These are phyloP conservation scores for Trematocara stigmaticum DNA, from an alignment of 2,113 vertebrate species.

Conservation along the genomic window DNA sequence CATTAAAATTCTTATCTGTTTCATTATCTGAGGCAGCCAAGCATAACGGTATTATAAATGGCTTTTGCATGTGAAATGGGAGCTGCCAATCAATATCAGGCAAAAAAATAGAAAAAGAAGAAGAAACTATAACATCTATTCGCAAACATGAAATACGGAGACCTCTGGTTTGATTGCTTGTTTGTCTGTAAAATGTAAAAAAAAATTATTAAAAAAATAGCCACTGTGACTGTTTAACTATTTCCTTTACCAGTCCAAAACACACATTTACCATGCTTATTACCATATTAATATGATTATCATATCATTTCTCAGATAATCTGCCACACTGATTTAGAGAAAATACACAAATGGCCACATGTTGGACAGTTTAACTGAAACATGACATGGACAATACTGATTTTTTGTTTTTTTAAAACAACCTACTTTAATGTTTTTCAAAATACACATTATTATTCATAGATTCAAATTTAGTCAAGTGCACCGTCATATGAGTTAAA, in stretches of 20 bases:
- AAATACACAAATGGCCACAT: not conserved
- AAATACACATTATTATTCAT: not conserved
- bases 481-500: not conserved
- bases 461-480: not conserved
- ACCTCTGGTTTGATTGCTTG: not conserved
- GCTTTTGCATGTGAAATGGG: not conserved
- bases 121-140: not conserved
- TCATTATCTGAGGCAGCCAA: constrained; percentile 13
- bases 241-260: not conserved
- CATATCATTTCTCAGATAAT: not conserved
- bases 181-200: not conserved
- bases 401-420: not conserved
- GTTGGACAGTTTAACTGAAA: not conserved
- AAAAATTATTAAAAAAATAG: not conserved
- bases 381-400: not conserved
- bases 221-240: not conserved
- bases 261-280: not conserved
- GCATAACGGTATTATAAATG: not conserved
- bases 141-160: not conserved
- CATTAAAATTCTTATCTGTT: constrained; percentile 2
- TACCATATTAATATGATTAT: not conserved
- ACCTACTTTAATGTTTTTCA: not conserved
- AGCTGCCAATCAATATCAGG: constrained; percentile 12
- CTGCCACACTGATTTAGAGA: not conserved
- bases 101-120: not conserved